Conservation (phyloP, 2,797 vertebrate species). For the Buceros bicornis region DNA sequence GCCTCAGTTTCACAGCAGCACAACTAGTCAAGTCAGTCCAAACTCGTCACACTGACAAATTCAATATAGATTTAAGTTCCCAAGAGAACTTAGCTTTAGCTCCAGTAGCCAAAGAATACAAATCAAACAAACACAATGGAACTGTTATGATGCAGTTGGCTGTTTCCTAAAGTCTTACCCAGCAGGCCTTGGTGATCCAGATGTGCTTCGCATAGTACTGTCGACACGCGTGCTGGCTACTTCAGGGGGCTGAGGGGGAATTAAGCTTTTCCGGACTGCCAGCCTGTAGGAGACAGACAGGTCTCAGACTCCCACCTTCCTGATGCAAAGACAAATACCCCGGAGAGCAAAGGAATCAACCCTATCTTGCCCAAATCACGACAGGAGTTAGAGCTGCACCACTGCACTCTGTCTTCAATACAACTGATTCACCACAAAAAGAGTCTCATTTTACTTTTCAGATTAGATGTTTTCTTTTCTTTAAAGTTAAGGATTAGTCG, state of each 20-base stretch:
- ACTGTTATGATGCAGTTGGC: not conserved
- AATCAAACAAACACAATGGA: not conserved
- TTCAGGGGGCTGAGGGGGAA: conserved; percentile 91
- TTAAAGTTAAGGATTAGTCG: not conserved
- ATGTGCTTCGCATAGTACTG: conserved; percentile 86
- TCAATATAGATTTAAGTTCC: not conserved
- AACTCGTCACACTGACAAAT: not conserved
- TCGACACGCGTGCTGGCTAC: conserved; percentile 87
- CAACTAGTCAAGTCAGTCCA: not conserved
- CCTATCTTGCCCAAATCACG: not conserved
- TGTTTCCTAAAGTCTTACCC: conserved; percentile 82
- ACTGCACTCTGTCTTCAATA: not conserved
- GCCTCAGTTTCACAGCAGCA: not conserved
- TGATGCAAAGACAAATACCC: not conserved
- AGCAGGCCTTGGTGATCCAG: conserved; percentile 92
- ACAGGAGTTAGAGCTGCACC: not conserved
- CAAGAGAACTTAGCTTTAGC: not conserved
- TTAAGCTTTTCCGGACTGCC: conserved; percentile 94
- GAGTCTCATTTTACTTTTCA: not conserved
- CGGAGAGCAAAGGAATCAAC: not conserved
- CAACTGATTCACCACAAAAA: fast-evolving
- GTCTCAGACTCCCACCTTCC: not conserved
- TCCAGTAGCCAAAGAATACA: not conserved
- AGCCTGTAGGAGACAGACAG: conserved; percentile 72
- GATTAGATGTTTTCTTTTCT: not conserved